Base-by-base conservation (phyloP, 2,797 vertebrate genomes). In the Anas capensis region DNA sequence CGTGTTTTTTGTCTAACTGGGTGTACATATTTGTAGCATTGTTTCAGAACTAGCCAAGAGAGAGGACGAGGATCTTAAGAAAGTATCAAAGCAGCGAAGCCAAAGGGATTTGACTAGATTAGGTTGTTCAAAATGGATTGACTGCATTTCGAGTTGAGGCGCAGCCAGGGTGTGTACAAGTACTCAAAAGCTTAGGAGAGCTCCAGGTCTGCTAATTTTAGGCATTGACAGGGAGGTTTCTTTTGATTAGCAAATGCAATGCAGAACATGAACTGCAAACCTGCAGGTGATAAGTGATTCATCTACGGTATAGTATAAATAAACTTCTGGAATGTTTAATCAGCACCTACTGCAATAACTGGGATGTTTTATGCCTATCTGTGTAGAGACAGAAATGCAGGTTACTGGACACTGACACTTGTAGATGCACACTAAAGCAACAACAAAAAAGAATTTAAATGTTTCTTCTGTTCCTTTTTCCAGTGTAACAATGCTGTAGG, bases 31-130 rank as follows among this genome's bases (percentile, higher is more conserved):
- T 92, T 53, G 72, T 78, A 81, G 31, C 2, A 2, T 88, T 83
- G 48, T 48, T 96, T 92, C 66, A 82, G 64, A 86, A 86, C n/a
- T 73, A 27, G 51, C 38, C 11, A 33, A 60, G 62, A 77, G 57
- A 46, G 3, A 10, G 17, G 44, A 11, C 0, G 2, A 54, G 81
- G 19, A 33, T 87, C 8, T 82, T 34, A 33, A 0, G 3, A 34
- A 56, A 10, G 2, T 61, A 57, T 66, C 57, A 90, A 81, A 91
- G 72, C 29, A 48, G 64, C 27, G 73, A 68, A 79, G 81, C 65
- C 34, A 62, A 57, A 36, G 31, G 44, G 33, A 16, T 82, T 92
- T 69, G 19, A 54, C 33, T 64, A 57, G 7, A 36, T 70, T 70
- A 56, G 36, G 16, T 40, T 91, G 26, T 81, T 92, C 20, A 23